Conservation (phyloP, 2,797 vertebrate species). For the Eremophila alpestris region DNA sequence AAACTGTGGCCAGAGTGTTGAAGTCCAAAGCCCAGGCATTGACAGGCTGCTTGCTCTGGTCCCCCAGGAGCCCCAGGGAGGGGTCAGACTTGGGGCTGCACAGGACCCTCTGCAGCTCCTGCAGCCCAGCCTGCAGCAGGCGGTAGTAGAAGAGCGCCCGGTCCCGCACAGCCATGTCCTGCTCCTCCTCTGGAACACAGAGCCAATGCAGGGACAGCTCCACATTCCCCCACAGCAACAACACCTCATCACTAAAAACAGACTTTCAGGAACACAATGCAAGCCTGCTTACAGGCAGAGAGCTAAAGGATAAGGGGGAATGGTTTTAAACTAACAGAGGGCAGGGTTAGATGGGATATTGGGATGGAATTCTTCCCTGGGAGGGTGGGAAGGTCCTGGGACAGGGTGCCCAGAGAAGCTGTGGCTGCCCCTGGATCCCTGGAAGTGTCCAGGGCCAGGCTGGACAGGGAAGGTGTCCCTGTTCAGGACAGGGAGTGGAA, state of each 20-base stretch:
- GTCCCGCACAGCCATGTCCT: slow-evolving; percentile 89
- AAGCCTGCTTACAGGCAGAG: not conserved
- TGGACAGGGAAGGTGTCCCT: not conserved
- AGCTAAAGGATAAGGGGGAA: not conserved
- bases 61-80: slow-evolving; percentile 86
- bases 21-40: slow-evolving; percentile 86
- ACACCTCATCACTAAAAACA: not conserved
- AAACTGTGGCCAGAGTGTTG: slow-evolving; percentile 86
- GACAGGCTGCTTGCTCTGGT: slow-evolving; percentile 81
- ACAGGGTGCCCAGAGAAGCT: not conserved
- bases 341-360: not conserved
- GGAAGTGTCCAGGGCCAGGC: not conserved
- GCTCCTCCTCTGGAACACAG: slow-evolving; percentile 87
- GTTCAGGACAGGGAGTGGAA: not conserved
- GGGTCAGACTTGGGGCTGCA: slow-evolving; percentile 90
- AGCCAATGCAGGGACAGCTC: not conserved
- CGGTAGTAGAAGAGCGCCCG: slow-evolving; percentile 92
- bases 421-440: not conserved
- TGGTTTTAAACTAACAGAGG: not conserved
- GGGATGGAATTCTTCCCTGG: not conserved
- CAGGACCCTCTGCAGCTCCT: slow-evolving; percentile 80
- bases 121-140: slow-evolving; percentile 85
- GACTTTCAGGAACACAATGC: not conserved
- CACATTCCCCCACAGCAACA: not conserved
- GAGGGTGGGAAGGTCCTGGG: not conserved